phyloP scores from a whole-genome alignment of 2,113 vertebrate species.

The Ailuropoda melanoleuca region DNA sequence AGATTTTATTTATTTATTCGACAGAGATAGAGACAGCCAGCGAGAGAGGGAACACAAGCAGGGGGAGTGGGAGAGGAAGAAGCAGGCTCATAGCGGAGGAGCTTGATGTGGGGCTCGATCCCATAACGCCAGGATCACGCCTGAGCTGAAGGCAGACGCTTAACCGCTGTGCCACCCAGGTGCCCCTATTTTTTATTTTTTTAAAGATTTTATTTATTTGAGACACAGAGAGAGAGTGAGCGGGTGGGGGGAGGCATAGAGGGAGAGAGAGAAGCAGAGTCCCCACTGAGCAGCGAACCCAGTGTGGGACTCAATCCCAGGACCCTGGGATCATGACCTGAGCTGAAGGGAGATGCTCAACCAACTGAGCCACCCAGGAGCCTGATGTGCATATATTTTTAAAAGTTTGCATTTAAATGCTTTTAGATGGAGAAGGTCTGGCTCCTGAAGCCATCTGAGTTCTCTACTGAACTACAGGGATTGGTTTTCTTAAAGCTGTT shows the following conservation, averaged over 20 bases:
- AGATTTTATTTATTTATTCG: background rate
- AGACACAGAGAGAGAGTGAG: background rate
- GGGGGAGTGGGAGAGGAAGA: too few relatives aligned
- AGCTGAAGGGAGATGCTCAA: background rate
- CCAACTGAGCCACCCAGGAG: background rate
- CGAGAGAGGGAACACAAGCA: too few relatives aligned
- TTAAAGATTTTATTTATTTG: background rate
- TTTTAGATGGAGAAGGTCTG: background rate
- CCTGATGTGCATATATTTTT: background rate
- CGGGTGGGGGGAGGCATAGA: too few relatives aligned
- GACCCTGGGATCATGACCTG: background rate
- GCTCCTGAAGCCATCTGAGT: background rate
- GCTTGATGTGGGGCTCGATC: too few relatives aligned
- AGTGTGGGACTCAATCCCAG: too few relatives aligned
- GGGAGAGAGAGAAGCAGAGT: background rate
- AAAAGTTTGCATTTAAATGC: constrained; percentile 27
- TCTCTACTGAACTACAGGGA: background rate
- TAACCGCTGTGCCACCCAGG: too few relatives aligned
- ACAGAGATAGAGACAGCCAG: too few relatives aligned
- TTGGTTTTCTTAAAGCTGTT: background rate
- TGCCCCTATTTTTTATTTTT: too few relatives aligned
- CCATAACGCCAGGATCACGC: too few relatives aligned
- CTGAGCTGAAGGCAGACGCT: too few relatives aligned
- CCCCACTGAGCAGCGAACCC: background rate
- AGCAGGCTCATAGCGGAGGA: too few relatives aligned